phyloP scores from a whole-genome alignment of 2,888 invertebrate species.

The Ochlodes sylvanus region DNA sequence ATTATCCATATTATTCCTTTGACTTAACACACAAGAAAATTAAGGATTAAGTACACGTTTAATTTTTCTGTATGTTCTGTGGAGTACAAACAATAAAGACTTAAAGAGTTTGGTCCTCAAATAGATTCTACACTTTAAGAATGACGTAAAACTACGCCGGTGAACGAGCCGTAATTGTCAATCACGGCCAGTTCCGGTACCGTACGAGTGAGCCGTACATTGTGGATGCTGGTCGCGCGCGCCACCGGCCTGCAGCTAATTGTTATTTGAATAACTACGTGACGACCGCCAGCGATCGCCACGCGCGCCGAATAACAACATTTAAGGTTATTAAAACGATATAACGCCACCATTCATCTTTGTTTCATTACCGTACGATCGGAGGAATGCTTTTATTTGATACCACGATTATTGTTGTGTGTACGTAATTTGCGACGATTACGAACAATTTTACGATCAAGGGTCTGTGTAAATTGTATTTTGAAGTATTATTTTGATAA shows the following conservation, averaged over 20 bases:
- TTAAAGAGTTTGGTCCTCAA: no score
- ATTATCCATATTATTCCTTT: no score
- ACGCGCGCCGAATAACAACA: constrained; percentile 46
- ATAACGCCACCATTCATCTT: constrained; percentile 38
- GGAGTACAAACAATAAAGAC: no score
- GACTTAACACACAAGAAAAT: no score
- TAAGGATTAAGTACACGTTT: no score
- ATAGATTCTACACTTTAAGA: neutral
- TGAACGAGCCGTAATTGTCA: constrained; percentile 38
- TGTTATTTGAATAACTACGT: constrained; percentile 71
- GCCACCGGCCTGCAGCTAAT: constrained; percentile 59
- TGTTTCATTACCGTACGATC: neutral
- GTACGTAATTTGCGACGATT: no score
- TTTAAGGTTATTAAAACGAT: constrained; percentile 46
- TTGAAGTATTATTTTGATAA: no score
- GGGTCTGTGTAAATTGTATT: no score
- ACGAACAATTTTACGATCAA: no score
- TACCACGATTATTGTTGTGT: no score
- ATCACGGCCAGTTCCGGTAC: constrained; percentile 42
- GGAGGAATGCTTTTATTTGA: neutral
- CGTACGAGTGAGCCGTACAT: constrained; percentile 36
- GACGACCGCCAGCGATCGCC: constrained; percentile 49
- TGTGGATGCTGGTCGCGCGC: constrained; percentile 52
- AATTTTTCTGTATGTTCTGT: no score
- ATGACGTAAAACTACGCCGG: constrained; percentile 8